These are phyloP conservation scores for Dryas iulia DNA, from an alignment of 1,140 invertebrate species.

Conservation along the genomic window DNA sequence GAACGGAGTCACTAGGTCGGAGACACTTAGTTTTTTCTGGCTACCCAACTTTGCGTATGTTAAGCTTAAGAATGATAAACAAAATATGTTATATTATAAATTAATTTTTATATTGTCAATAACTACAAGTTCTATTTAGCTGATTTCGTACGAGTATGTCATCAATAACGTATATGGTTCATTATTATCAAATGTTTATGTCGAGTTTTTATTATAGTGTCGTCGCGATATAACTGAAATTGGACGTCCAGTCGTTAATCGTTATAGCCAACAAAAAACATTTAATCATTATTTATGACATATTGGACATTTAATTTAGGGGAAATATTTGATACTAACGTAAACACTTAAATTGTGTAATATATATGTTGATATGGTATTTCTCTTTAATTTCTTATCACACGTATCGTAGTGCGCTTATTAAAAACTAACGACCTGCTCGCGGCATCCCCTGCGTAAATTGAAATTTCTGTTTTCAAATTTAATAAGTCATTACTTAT, in stretches of 20 bases:
- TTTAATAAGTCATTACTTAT: too few relatives aligned
- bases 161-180: constrained; percentile 20
- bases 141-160: not conserved
- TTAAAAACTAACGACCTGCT: too few relatives aligned
- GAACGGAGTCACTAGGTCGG: too few relatives aligned
- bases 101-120: not conserved
- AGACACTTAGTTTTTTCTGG: too few relatives aligned
- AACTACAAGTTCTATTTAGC: not conserved
- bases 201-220: constrained; percentile 50
- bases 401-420: not conserved
- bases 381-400: not conserved
- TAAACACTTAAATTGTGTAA: constrained; percentile 3
- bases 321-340: constrained; percentile 23
- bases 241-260: constrained; percentile 43
- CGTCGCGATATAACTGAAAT: constrained; percentile 48
- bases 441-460: too few relatives aligned
- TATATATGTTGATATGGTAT: too few relatives aligned
- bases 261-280: constrained; percentile 47
- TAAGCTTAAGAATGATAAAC: too few relatives aligned
- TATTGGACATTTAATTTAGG: constrained; percentile 43
- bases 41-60: too few relatives aligned
- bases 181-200: constrained; percentile 49
- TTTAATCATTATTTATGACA: constrained; percentile 55
- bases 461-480: too few relatives aligned
- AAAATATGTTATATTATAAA: too few relatives aligned